These are phyloP conservation scores for Orthonevra nobilis DNA, from an alignment of 2,888 invertebrate species.

Conservation along the genomic window DNA sequence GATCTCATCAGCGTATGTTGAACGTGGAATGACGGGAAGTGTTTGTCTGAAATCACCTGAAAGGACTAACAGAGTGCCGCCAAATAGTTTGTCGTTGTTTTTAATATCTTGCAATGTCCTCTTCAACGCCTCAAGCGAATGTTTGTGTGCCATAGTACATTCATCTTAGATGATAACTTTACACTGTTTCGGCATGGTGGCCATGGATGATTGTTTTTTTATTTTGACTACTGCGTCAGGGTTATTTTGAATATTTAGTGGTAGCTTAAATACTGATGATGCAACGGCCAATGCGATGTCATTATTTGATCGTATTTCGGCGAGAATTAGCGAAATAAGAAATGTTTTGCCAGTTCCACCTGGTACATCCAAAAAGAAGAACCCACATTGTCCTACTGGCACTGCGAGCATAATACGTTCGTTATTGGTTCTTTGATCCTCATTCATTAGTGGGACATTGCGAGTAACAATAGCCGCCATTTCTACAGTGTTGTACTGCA, in stretches of 20 bases:
- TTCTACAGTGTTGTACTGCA: constrained; percentile 32
- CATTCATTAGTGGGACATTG: constrained; percentile 53
- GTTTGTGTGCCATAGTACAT: constrained; percentile 72
- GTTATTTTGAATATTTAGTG: constrained; percentile 6
- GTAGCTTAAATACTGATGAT: constrained; percentile 9
- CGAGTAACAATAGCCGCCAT: constrained; percentile 15
- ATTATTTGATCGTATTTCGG: constrained; percentile 5
- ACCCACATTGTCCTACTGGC: constrained; percentile 40
- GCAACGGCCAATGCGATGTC: constrained; percentile 36
- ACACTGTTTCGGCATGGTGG: constrained; percentile 71
- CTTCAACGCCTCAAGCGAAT: constrained; percentile 57
- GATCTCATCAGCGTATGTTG: constrained; percentile 18
- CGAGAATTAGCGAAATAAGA: constrained; percentile 17
- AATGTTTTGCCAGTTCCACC: constrained; percentile 29
- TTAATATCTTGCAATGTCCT: constrained; percentile 14
- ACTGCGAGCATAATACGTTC: constrained; percentile 64
- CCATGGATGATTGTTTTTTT: constrained; percentile 73
- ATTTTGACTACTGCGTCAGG: constrained; percentile 33
- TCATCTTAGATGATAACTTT: constrained; percentile 53
- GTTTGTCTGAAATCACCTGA: too few relatives aligned
- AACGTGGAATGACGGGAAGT: background rate
- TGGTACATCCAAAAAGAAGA: constrained; percentile 22
- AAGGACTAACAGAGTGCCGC: background rate
- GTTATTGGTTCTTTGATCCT: constrained; percentile 46
- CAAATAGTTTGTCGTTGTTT: constrained; percentile 1